These are phyloP conservation scores for Lasioglossum figueresi DNA, from an alignment of 2,888 invertebrate species.

Conservation along the genomic window DNA sequence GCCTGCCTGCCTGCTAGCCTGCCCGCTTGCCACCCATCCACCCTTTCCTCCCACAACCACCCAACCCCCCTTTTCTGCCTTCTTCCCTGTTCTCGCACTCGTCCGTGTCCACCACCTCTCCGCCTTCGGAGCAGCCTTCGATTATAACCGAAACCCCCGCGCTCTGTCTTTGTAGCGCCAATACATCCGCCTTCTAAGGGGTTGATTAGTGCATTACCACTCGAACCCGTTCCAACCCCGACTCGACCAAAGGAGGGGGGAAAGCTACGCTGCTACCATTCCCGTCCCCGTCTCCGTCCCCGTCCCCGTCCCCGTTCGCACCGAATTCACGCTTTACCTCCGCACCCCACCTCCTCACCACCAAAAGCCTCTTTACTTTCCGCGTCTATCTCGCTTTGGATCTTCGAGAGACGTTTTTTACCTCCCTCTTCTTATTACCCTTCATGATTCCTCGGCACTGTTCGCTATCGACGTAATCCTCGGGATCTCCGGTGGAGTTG, in stretches of 20 bases:
- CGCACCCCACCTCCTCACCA: slow-evolving; percentile 21
- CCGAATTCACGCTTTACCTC: slow-evolving; percentile 64
- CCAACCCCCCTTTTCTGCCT: slow-evolving; percentile 38
- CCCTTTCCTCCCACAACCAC: slow-evolving; percentile 6
- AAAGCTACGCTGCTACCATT: slow-evolving; percentile 26
- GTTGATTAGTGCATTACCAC: slow-evolving; percentile 81
- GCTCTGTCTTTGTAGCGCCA: slow-evolving; percentile 71
- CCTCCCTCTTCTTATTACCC: slow-evolving; percentile 19
- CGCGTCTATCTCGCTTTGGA: slow-evolving; percentile 42
- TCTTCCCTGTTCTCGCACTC: slow-evolving; percentile 67
- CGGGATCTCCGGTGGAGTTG: slow-evolving; percentile 62
- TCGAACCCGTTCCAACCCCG: slow-evolving; percentile 72
- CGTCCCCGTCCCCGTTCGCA: slow-evolving; percentile 63
- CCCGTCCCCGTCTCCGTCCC: slow-evolving; percentile 54
- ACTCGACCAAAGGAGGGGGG: slow-evolving; percentile 52
- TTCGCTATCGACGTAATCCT: slow-evolving; percentile 69
- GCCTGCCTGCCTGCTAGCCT: slow-evolving; percentile 56
- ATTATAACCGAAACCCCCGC: slow-evolving; percentile 80
- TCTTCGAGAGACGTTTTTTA: slow-evolving; percentile 51
- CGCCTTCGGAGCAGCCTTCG: slow-evolving; percentile 78
- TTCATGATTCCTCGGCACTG: slow-evolving; percentile 20
- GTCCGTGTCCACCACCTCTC: slow-evolving; percentile 72
- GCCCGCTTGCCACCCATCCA: slow-evolving; percentile 30
- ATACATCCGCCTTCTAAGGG: slow-evolving; percentile 79
- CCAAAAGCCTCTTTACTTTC: slow-evolving; percentile 27